phyloP scores from a whole-genome alignment of 2,113 vertebrate species.

The Melanostigma gelatinosum region DNA sequence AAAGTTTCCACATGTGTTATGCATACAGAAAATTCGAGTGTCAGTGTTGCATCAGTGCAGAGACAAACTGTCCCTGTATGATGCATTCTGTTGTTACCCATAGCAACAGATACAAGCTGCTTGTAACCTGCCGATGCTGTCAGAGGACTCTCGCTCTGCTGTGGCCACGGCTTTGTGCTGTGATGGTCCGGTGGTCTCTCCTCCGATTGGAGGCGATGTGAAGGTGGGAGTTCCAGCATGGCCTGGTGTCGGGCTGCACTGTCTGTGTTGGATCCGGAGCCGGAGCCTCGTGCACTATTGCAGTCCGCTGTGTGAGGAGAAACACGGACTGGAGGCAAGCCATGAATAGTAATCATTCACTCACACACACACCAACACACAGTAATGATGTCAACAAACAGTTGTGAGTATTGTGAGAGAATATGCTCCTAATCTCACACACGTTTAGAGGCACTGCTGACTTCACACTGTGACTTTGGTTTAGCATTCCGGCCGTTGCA shows the following conservation, averaged over 20 bases:
- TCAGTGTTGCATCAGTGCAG: conserved; percentile 14
- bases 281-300: background rate
- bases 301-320: conserved; percentile 10
- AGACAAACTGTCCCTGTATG: conserved; percentile 15
- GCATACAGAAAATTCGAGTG: too few relatives aligned
- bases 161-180: background rate
- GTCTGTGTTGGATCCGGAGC: conserved; percentile 17
- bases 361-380: background rate
- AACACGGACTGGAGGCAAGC: conserved; percentile 6
- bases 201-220: background rate
- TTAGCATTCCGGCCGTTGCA: background rate
- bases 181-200: conserved; percentile 1
- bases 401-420: background rate
- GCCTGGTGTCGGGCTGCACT: conserved; percentile 3
- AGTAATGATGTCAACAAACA: background rate
- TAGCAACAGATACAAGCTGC: conserved; percentile 20
- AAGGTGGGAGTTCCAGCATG: background rate
- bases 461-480: background rate
- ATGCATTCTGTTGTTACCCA: conserved; percentile 9
- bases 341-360: conserved; percentile 9
- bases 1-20: too few relatives aligned
- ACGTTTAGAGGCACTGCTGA: conserved; percentile 12
- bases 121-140: conserved; percentile 7
- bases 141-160: background rate
- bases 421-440: background rate